These are phyloP conservation scores for Osmerus eperlanus DNA, from an alignment of 2,113 vertebrate genomes.

Conservation along the genomic window DNA sequence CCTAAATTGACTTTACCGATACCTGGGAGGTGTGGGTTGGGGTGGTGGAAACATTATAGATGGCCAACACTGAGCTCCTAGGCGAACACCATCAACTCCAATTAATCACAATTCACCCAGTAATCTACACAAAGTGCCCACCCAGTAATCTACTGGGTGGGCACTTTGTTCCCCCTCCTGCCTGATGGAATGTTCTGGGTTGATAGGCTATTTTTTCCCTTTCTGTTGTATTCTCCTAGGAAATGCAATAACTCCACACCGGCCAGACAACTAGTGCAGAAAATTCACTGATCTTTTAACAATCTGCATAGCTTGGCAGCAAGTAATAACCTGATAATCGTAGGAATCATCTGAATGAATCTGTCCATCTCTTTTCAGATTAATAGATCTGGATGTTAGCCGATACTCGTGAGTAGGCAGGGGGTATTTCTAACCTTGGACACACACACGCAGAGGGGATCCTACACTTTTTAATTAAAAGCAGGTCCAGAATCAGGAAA, in stretches of 20 bases:
- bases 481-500: slow-evolving; percentile 60
- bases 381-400: slow-evolving; percentile 12
- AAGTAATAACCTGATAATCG: slow-evolving; percentile 28
- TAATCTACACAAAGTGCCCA: slow-evolving; percentile 55
- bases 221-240: background rate
- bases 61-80: slow-evolving; percentile 33
- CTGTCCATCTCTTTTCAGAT: slow-evolving; percentile 44
- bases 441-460: slow-evolving; percentile 42
- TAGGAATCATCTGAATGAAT: slow-evolving; percentile 45
- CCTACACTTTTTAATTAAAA: slow-evolving; percentile 62
- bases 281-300: slow-evolving; percentile 22
- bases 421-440: slow-evolving; percentile 15
- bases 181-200: background rate
- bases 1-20: slow-evolving; percentile 34
- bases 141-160: slow-evolving; percentile 47
- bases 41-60: slow-evolving; percentile 24
- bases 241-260: background rate
- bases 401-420: slow-evolving; percentile 15
- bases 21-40: slow-evolving; percentile 7
- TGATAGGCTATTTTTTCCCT: background rate
- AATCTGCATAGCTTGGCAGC: slow-evolving; percentile 20
- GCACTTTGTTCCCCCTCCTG: slow-evolving; percentile 49
- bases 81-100: slow-evolving; percentile 51
- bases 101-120: slow-evolving; percentile 64
- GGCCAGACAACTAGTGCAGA: background rate